Percentiles rank a stretch among this genome's conserved stretches.
Evolutionary conservation across 2,113 vertebrate genomes (phyloP).

Genomic region (Ciconia stormi): DNA sequence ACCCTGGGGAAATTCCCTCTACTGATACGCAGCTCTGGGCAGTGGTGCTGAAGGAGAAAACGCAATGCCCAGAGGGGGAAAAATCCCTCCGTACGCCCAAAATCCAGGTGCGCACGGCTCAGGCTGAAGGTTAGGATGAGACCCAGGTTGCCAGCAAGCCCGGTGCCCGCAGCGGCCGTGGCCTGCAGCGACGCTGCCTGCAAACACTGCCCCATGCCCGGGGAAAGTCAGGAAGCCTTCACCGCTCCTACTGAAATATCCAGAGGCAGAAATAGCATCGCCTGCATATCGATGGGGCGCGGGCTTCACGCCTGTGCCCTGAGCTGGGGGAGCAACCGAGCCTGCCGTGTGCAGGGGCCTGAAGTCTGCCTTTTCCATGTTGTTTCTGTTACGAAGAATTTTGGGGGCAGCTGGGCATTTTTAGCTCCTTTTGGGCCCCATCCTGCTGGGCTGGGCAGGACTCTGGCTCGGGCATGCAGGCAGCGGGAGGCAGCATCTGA

Average conservation of each 20-base stretch:
- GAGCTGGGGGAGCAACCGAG: not conserved
- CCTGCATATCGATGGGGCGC: not conserved
- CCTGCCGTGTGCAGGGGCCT: not conserved
- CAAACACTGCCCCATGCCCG: rapidly evolving
- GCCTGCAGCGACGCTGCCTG: not conserved
- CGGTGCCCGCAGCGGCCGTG: rapidly evolving
- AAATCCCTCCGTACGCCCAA: not conserved
- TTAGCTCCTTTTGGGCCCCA: not conserved
- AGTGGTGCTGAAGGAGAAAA: not conserved
- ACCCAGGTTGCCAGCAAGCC: not conserved
- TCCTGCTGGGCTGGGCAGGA: not conserved
- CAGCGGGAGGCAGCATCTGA: not conserved
- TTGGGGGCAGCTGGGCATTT: not conserved
- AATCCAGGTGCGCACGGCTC: rapidly evolving
- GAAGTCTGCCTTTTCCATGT: not conserved
- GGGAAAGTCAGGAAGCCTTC: not conserved
- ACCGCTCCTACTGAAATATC: not conserved
- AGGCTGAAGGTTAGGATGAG: not conserved
- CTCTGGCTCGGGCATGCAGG: rapidly evolving
- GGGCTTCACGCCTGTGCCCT: not conserved
- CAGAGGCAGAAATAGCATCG: not conserved
- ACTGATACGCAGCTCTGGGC: not conserved
- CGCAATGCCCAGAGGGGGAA: not conserved
- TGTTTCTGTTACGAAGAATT: not conserved
- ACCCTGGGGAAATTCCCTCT: not conserved